Percentiles rank a stretch among this genome's conserved stretches.
Conservation (phyloP, 2,797 vertebrate species). For the Cryptoprocta ferox region DNA sequence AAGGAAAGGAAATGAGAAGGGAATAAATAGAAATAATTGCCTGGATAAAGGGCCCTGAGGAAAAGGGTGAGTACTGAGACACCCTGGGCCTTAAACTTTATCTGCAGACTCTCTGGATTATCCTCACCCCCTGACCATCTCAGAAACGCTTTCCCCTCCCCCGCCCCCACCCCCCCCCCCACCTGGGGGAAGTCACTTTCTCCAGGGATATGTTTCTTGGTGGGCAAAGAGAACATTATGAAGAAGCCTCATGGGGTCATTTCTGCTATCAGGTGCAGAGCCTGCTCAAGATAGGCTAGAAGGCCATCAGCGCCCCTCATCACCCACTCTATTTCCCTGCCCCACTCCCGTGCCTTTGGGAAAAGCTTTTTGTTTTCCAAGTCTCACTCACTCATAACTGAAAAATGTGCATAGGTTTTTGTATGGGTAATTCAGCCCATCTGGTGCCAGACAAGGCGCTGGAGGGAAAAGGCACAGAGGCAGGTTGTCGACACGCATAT, state of each 20-base stretch:
- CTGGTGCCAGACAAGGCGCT: neutral
- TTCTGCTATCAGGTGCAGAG: neutral
- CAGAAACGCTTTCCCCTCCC: neutral
- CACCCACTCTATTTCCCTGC: neutral
- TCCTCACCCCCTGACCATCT: neutral
- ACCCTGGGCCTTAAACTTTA: neutral
- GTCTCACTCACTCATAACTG: neutral
- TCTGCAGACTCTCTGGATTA: neutral
- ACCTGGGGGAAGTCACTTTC: neutral
- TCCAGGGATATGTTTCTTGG: neutral
- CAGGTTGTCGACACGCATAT: neutral
- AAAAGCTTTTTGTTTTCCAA: conserved; percentile 26
- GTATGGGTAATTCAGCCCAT: neutral
- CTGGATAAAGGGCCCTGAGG: conserved; percentile 30
- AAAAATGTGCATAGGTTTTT: neutral
- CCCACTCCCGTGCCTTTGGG: neutral
- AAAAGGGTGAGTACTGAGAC: neutral
- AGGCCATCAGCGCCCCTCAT: neutral
- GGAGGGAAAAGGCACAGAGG: neutral
- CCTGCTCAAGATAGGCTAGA: neutral
- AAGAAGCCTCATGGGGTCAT: neutral
- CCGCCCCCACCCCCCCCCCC: neutral
- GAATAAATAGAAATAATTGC: conserved; percentile 65
- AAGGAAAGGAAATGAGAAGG: conserved; percentile 53
- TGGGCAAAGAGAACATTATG: neutral